phyloP scores from a whole-genome alignment of 2,888 invertebrate species.

The Vandiemenella viatica region DNA sequence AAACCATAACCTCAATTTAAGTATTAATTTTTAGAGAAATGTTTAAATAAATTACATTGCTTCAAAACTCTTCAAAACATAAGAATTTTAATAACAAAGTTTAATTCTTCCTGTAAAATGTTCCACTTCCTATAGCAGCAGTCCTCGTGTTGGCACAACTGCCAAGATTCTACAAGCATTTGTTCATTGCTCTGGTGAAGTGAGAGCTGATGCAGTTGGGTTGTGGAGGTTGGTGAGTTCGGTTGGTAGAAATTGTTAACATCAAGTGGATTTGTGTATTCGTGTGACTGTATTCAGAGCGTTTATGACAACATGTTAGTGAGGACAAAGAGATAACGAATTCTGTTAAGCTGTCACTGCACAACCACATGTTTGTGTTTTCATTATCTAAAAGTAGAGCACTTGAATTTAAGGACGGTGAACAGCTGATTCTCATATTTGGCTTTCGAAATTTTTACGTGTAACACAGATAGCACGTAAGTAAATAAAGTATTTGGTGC shows the following conservation, averaged over 20 bases:
- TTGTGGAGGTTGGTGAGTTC: slow-evolving; percentile 13
- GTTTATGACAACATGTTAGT: slow-evolving; percentile 13
- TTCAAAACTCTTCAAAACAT: no score
- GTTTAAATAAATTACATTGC: no score
- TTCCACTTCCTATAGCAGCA: no score
- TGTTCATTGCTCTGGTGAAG: slow-evolving; percentile 11
- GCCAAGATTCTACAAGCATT: slow-evolving; percentile 9
- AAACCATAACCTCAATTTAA: no score
- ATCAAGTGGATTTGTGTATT: slow-evolving; percentile 9
- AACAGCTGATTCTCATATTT: not conserved
- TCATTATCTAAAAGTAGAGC: slow-evolving; percentile 9
- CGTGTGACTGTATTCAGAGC: slow-evolving; percentile 12
- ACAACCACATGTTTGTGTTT: slow-evolving; percentile 5
- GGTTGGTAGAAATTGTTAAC: slow-evolving; percentile 8
- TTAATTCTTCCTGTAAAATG: no score
- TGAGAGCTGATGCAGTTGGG: slow-evolving; percentile 13
- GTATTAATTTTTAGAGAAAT: no score
- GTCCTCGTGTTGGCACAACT: no score
- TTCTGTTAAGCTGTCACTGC: slow-evolving; percentile 3
- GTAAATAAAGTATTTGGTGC: not conserved
- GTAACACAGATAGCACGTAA: not conserved
- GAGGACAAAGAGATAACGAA: slow-evolving; percentile 15
- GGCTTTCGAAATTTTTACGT: no score
- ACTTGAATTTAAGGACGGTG: not conserved
- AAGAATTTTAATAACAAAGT: no score